Evolutionary conservation across 2,888 invertebrate species (phyloP), one percentile per base, ranked within the genome.

Genomic region (Acanthococcus lagerstroemiae): DNA sequence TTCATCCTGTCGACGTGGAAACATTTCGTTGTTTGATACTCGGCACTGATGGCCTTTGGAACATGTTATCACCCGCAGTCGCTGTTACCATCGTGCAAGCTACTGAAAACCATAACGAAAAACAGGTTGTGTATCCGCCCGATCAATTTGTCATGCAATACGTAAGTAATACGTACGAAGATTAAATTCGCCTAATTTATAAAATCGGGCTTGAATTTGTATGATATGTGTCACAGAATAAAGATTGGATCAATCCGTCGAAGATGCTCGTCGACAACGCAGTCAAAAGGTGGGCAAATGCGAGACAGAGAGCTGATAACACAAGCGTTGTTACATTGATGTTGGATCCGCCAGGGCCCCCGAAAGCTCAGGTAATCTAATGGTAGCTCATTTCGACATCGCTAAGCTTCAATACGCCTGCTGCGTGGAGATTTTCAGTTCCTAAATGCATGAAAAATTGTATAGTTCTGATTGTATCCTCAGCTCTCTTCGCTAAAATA

Each of bases 21-120:
- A 74, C 79, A 25, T 79, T 79, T 69, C 77, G 89, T 72, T 97
- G 95, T 79, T 80, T 97, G 48, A 88, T 97, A 70, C 88, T 97
- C 73, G 96, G 95, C 65, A 95, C 95, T 0, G 97, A 99, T 77
- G 97, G 97, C 0, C 79, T 97, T 37, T 97, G 94, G 89, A 97
- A 99, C 77, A 94, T 97, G 84, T 79, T 97, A 69, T 84, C 85
- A 1, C 83, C 94, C 0, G 84, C 87, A 71, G 85, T 86, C 70
- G 90, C 95, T 0, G 91, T 95, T 5, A 83, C 85, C 65, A 82
- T 90, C 68, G 93, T 95, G 1, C 87, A 88, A 72, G 84, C 85
- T 50, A 88, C 89, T 0, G 92, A 91, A 75, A 79, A 81, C 37
- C 86, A 88, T 71, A 91, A 91, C 74, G 89, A 90, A 72, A 83